Evolutionary conservation across 2,888 invertebrate genomes (phyloP).

Genomic region (Dioctria rufipes): DNA sequence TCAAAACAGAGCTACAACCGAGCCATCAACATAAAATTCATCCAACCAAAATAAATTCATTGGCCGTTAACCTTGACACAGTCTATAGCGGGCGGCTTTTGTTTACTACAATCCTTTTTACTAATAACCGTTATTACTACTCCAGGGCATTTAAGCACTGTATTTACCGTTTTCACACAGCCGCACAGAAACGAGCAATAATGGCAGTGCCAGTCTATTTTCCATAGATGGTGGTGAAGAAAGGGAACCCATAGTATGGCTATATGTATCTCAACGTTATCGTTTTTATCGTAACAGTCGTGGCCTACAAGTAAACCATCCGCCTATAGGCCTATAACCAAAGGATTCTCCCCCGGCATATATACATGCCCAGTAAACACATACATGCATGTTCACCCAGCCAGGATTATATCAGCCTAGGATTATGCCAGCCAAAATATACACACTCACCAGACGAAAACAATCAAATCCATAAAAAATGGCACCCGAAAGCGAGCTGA

Average conservation of each 20-base stretch:
- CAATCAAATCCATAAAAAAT: slow-evolving; percentile 55
- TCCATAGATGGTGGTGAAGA: not conserved
- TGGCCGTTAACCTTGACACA: slow-evolving; percentile 72
- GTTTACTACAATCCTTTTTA: slow-evolving; percentile 56
- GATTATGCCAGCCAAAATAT: slow-evolving; percentile 8
- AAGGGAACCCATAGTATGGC: not conserved
- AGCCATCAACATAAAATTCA: slow-evolving; percentile 70
- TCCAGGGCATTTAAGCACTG: slow-evolving; percentile 54
- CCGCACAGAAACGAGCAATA: not conserved
- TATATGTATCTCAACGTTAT: slow-evolving; percentile 14
- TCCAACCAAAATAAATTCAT: slow-evolving; percentile 72
- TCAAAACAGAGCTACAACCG: slow-evolving; percentile 57
- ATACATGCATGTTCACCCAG: not conserved
- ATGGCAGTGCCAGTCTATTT: slow-evolving; percentile 18
- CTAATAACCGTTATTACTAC: slow-evolving; percentile 58
- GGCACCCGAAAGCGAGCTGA: slow-evolving; percentile 53
- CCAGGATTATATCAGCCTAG: not conserved
- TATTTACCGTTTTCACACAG: not conserved
- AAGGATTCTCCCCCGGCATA: slow-evolving; percentile 14
- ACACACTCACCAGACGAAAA: slow-evolving; percentile 51
- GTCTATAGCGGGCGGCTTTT: slow-evolving; percentile 54
- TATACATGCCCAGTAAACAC: not conserved
- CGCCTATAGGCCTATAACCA: slow-evolving; percentile 48
- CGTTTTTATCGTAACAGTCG: slow-evolving; percentile 45
- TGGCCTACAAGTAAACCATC: slow-evolving; percentile 49